A percentile compares a stretch with the other conserved stretches of the same genome.
phyloP scores from a whole-genome alignment of 92 coral and sea anemone genomes.

The Umimayanthus chanpuru region DNA sequence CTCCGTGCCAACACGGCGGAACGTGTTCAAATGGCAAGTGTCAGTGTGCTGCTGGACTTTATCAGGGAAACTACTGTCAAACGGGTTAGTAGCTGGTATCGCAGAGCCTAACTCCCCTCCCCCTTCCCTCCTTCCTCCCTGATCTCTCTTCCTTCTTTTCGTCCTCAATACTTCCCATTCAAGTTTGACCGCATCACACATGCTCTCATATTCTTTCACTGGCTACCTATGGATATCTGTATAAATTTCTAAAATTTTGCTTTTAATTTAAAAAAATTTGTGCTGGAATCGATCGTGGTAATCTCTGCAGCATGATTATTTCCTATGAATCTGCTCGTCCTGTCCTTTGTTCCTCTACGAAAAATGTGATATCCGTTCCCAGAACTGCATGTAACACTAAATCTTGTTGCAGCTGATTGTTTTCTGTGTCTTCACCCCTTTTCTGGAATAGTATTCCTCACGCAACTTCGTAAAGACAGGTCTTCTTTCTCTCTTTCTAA shows the following conservation, averaged over 20 bases:
- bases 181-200: not conserved
- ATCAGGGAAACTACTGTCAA: constrained; percentile 85
- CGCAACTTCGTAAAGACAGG: too few relatives aligned
- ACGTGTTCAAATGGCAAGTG: constrained; percentile 78
- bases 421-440: too few relatives aligned
- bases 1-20: constrained; percentile 90
- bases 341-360: not conserved
- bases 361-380: too few relatives aligned
- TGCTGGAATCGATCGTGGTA: too few relatives aligned
- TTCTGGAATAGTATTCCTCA: too few relatives aligned
- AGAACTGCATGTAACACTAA: too few relatives aligned
- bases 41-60: constrained; percentile 83
- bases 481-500: too few relatives aligned
- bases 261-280: not conserved
- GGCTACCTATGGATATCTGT: not conserved
- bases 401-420: too few relatives aligned
- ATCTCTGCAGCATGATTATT: too few relatives aligned
- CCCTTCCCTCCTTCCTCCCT: not conserved
- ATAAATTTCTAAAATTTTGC: not conserved
- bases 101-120: not conserved
- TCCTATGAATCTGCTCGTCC: too few relatives aligned
- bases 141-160: not conserved
- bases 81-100: constrained; percentile 58
- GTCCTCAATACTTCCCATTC: not conserved
- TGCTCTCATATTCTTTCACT: not conserved